phyloP scores from a whole-genome alignment of 1,140 invertebrate species.

The Aradophagus sp. region DNA sequence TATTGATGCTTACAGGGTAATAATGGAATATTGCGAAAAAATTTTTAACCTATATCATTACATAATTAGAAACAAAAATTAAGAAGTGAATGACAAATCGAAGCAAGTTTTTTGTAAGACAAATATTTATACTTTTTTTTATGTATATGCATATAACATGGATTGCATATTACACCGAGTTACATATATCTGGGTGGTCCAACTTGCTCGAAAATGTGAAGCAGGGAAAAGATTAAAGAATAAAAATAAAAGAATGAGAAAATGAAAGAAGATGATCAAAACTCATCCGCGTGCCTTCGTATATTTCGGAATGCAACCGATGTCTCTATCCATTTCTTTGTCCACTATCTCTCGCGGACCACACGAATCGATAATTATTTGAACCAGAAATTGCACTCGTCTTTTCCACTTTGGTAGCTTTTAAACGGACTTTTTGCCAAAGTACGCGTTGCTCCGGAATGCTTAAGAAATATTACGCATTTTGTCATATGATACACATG shows the following conservation, averaged over 20 bases:
- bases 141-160: slow-evolving; percentile 12
- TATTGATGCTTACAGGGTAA: too few relatives aligned
- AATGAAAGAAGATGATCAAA: slow-evolving; percentile 59
- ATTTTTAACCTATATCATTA: too few relatives aligned
- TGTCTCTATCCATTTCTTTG: slow-evolving; percentile 75
- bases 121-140: background rate
- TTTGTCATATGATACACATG: slow-evolving; percentile 59
- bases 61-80: too few relatives aligned
- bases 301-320: slow-evolving; percentile 72
- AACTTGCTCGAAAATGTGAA: slow-evolving; percentile 66
- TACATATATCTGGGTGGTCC: slow-evolving; percentile 65
- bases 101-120: too few relatives aligned
- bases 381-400: slow-evolving; percentile 70
- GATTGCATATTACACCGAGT: slow-evolving; percentile 16
- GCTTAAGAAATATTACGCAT: slow-evolving; percentile 62
- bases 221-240: slow-evolving; percentile 62
- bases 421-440: slow-evolving; percentile 67
- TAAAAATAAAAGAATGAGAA: slow-evolving; percentile 57
- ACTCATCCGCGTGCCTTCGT: slow-evolving; percentile 68
- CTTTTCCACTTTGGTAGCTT: slow-evolving; percentile 66
- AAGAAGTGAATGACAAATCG: too few relatives aligned
- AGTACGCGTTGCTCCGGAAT: slow-evolving; percentile 53
- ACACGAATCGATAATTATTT: slow-evolving; percentile 75
- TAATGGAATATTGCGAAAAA: too few relatives aligned
- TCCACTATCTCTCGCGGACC: slow-evolving; percentile 64